Evolutionary conservation across 2,888 invertebrate species (phyloP), one percentile per base, ranked within the genome.

Genomic region (Plebejus argus): DNA sequence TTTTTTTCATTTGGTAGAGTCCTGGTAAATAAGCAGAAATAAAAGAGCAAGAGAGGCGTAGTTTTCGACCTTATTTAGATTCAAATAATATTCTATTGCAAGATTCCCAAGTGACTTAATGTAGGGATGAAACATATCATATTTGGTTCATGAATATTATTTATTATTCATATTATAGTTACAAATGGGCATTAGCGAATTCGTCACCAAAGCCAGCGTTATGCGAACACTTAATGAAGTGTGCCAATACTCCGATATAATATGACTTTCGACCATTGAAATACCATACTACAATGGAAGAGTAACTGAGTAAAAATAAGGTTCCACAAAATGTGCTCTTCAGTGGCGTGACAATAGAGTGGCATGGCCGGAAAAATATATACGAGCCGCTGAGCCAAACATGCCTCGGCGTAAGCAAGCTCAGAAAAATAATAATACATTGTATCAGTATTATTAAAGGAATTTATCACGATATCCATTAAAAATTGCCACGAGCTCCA

Each of bases 91-190:
- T 23, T 23, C 61, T 23, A 61, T 61, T 23, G 10, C 12, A 23
- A 20, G 53, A 61, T 12, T 12, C 61, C 61, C 61, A 7, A 61
- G 61, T 23, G 61, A 61, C 61, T 61, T 10, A 23, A 58, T 8
- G 20, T 61, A 61, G 20, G 23, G 20, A 23, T 61, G 20, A 61
- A 61, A 61, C 10, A 58, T 53, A 20, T 20, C 20, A 23, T 61
- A 61, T 61, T 61, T 74, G 23, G 15, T 23, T 28, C 15, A 74
- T 23, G 6, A 20, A 74, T 74, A 74, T 23, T 72, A 72, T 49
- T 7, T 72, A 72, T 45, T 72, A 72, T 49, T 72, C 49, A 23
- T 23, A 23, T 49, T 74, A 66, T 66, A 66, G 28, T 28, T 28
- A 66, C 66, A 33, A 66, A 66, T 33, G 1, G 28, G 23, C 28